Conservation (phyloP, 2,888 invertebrate species). For the Pandemis cinnamomeana region DNA sequence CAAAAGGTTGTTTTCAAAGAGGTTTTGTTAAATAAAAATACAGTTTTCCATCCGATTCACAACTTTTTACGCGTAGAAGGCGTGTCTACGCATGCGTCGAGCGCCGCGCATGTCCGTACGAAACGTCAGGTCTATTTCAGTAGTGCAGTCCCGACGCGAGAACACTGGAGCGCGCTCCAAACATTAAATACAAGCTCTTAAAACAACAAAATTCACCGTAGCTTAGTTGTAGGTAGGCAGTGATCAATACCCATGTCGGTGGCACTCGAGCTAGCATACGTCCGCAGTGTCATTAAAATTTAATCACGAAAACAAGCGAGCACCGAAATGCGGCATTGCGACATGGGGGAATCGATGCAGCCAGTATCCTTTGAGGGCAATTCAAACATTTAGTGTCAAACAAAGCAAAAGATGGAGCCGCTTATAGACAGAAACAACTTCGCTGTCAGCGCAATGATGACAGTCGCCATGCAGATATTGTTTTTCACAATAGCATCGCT, state of each 20-base stretch:
- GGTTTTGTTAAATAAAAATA: conserved; percentile 4
- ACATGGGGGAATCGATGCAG: conserved; percentile 59
- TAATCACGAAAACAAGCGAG: conserved; percentile 46
- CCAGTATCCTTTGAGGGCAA: conserved; percentile 64
- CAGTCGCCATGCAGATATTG: conserved; percentile 92
- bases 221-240: conserved; percentile 30
- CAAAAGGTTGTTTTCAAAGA: neutral
- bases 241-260: conserved; percentile 3
- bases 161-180: conserved; percentile 51
- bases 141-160: conserved; percentile 60
- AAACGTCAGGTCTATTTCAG: conserved; percentile 81
- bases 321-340: conserved; percentile 73
- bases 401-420: conserved; percentile 85
- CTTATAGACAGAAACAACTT: conserved; percentile 93
- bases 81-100: conserved; percentile 65
- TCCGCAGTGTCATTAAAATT: conserved; percentile 41
- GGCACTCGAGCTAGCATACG: neutral
- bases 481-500: conserved; percentile 95
- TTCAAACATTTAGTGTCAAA: conserved; percentile 63
- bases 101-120: conserved; percentile 60
- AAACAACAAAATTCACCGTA: conserved; percentile 41
- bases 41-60: neutral
- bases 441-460: conserved; percentile 94
- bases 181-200: conserved; percentile 47
- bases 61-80: conserved; percentile 17